Evolutionary conservation across 2,888 invertebrate genomes (phyloP).

Genomic region (Lochmaea capreae): DNA sequence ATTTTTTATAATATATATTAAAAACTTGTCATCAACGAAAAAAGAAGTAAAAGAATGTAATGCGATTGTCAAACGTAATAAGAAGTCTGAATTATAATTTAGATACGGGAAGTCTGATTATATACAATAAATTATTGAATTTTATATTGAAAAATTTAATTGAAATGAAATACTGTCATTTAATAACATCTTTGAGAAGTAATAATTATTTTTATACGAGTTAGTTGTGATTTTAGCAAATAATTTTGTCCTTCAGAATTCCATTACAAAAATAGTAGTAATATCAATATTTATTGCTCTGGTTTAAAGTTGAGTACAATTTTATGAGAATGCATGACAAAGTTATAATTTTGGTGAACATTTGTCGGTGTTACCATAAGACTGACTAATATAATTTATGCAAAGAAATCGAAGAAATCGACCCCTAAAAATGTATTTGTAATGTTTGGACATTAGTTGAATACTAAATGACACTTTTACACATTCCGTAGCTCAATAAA

Average conservation of each 20-base stretch:
- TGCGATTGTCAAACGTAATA: background rate
- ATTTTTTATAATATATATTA: constrained; percentile 1
- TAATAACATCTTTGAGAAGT: background rate
- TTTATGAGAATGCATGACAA: background rate
- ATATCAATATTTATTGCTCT: too few relatives aligned
- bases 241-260: too few relatives aligned
- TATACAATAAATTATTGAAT: constrained; percentile 4
- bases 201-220: background rate
- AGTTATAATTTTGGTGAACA: background rate
- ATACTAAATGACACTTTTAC: background rate
- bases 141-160: background rate
- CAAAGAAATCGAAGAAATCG: too few relatives aligned
- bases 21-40: constrained; percentile 1
- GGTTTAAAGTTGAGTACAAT: background rate
- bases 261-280: too few relatives aligned
- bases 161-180: background rate
- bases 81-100: constrained; percentile 1
- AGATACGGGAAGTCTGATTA: constrained; percentile 4
- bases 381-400: too few relatives aligned
- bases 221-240: too few relatives aligned
- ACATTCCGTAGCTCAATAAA: constrained; percentile 1
- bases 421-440: background rate
- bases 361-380: too few relatives aligned
- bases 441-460: background rate
- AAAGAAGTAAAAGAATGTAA: background rate